phyloP scores from a whole-genome alignment of 2,113 vertebrate species.

The Nipponia nippon region DNA sequence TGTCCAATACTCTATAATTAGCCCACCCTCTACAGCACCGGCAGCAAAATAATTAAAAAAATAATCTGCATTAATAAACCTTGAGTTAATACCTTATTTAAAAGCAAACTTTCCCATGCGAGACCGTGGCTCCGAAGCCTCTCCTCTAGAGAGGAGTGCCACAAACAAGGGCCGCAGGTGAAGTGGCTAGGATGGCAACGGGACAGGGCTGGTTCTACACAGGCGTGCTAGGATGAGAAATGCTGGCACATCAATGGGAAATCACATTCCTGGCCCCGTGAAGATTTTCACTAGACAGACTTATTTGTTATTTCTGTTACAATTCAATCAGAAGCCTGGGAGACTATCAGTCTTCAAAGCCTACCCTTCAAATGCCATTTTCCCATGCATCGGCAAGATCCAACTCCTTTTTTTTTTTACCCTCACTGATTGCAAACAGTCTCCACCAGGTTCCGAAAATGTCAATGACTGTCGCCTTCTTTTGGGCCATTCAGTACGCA shows the following conservation, averaged over 20 bases:
- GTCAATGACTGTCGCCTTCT: background rate
- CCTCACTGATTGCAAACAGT: background rate
- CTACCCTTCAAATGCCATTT: background rate
- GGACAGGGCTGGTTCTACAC: background rate
- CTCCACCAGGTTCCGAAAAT: background rate
- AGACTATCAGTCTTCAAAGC: background rate
- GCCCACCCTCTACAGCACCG: background rate
- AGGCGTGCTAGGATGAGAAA: background rate
- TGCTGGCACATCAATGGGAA: background rate
- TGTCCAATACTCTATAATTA: background rate
- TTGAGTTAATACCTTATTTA: background rate
- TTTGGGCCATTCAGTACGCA: too few species aligned
- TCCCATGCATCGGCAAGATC: background rate
- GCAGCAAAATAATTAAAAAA: background rate
- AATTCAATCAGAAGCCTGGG: background rate
- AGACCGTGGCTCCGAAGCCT: background rate
- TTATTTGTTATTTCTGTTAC: background rate
- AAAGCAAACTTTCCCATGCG: background rate
- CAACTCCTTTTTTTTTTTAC: background rate
- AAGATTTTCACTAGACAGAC: background rate
- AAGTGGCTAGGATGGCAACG: background rate
- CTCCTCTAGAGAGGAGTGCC: background rate
- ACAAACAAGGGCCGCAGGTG: background rate
- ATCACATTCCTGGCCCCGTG: accelerated
- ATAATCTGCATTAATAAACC: background rate